Base-by-base conservation (phyloP, 2,113 vertebrate genomes). In the Nymphicus hollandicus region DNA sequence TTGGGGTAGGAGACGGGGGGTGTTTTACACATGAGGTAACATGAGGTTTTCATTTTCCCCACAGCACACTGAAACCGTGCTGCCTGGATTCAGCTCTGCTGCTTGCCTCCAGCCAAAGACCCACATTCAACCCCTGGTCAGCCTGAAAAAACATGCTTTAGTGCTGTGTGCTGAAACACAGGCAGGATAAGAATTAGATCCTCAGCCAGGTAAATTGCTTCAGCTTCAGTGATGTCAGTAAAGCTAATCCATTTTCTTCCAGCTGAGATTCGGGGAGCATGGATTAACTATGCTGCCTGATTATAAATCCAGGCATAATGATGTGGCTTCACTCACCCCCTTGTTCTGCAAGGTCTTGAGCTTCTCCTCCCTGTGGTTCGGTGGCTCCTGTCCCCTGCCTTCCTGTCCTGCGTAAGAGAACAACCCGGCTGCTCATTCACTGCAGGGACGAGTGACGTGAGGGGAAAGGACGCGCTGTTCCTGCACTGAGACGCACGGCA, bases 181-280 rank as follows among this genome's bases (percentile, higher is more conserved):
- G 41, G 47, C 68, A 65, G 56, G 44, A 69, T 88, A 72, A 86
- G 69, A 83, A 85, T 68, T 52, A 46, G 69, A 69, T 86, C 44
- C 77, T 78, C 80, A 65, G 39, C 35, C 47, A 46, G 39, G 35
- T 76, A 89, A 93, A 96, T 84, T 96, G 83, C 73, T 56, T 44
- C 2, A 2, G 65, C 82, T 92, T 92, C 86, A 86, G 44, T 88
- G 28, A 81, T 94, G 86, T 83, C 91, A 70, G 90, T 79, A 93
- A 95, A 95, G 72, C 64, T 79, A 96, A 96, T 93, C 80, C 74
- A 83, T 91, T 96, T 93, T 92, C 90, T 91, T 91, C 89, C 91
- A 95, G 88, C 81, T 92, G 74, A 95, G 90, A 91, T 92, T 86
- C 0, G 2, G 66, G 64, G 66, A 81, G 88, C 78, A 79, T 76